Conservation (phyloP, 2,888 invertebrate genomes). For the Apamea anceps region DNA sequence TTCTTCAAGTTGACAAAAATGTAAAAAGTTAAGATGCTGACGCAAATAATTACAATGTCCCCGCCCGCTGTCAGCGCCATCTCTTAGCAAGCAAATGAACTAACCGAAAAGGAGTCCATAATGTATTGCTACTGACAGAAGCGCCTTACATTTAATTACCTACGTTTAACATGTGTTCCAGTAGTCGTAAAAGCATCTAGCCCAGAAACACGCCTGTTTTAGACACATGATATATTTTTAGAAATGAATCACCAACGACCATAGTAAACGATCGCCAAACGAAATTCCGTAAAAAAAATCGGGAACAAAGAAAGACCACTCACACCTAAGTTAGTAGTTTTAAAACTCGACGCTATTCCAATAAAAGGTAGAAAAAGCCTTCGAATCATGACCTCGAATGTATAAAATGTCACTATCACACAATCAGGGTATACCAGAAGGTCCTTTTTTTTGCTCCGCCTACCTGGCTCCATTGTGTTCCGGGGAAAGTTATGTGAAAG, state of each 20-base stretch:
- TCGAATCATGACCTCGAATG: conserved; percentile 79
- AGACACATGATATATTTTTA: conserved; percentile 48
- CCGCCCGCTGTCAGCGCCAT: conserved; percentile 41
- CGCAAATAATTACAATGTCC: too few species aligned
- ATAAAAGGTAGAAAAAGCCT: conserved; percentile 53
- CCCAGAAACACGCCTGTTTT: conserved; percentile 28
- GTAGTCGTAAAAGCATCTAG: conserved; percentile 46
- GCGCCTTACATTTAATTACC: conserved; percentile 47
- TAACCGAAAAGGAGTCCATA: conserved; percentile 8
- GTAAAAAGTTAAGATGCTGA: not conserved
- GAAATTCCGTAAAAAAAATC: conserved; percentile 51
- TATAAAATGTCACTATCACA: conserved; percentile 87
- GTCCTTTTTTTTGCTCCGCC: conserved; percentile 79
- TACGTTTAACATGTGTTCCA: conserved; percentile 43
- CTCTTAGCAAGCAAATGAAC: conserved; percentile 29
- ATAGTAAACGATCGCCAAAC: conserved; percentile 26
- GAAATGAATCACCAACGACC: conserved; percentile 57
- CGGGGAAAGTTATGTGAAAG: conserved; percentile 89
- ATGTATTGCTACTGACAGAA: conserved; percentile 17
- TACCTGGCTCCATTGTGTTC: conserved; percentile 85
- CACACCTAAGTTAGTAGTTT: conserved; percentile 57
- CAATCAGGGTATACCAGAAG: conserved; percentile 75
- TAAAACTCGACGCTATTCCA: conserved; percentile 52
- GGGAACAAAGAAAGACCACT: conserved; percentile 58
- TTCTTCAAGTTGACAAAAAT: not conserved